These are phyloP conservation scores for Drosophila demipolita DNA, from an alignment of 2,888 invertebrate species.

Conservation along the genomic window DNA sequence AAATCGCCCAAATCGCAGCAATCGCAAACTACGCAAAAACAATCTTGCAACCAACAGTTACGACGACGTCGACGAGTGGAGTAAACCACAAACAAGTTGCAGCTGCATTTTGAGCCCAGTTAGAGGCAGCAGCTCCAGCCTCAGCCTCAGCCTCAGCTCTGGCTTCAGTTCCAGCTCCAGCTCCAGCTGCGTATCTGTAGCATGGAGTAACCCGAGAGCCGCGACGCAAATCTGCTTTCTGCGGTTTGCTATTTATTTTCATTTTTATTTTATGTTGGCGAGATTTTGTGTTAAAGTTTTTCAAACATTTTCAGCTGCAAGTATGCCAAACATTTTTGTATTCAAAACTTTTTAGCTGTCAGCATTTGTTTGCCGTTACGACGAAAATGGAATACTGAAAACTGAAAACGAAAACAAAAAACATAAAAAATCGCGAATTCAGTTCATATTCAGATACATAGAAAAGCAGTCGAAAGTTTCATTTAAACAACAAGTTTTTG, in stretches of 20 bases:
- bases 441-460: slow-evolving; percentile 47
- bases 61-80: slow-evolving; percentile 26
- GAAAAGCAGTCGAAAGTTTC: slow-evolving; percentile 45
- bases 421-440: not conserved
- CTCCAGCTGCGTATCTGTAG: slow-evolving; percentile 3
- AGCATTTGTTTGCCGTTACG: slow-evolving; percentile 54
- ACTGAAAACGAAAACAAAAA: slow-evolving; percentile 6
- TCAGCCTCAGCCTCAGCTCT: not conserved
- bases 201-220: slow-evolving; percentile 17
- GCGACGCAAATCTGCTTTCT: slow-evolving; percentile 69
- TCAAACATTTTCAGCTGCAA: slow-evolving; percentile 68
- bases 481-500: slow-evolving; percentile 67
- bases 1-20: slow-evolving; percentile 54
- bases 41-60: slow-evolving; percentile 66
- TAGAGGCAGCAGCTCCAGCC: slow-evolving; percentile 9
- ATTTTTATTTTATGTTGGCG: slow-evolving; percentile 29
- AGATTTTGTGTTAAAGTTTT: slow-evolving; percentile 78
- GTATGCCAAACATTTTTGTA: slow-evolving; percentile 78
- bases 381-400: slow-evolving; percentile 9
- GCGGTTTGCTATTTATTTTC: slow-evolving; percentile 45
- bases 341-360: slow-evolving; percentile 77
- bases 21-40: slow-evolving; percentile 62
- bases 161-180: not conserved
- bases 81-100: slow-evolving; percentile 77
- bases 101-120: slow-evolving; percentile 52